Percentiles rank a stretch among this genome's conserved stretches.
Evolutionary conservation across 2,888 invertebrate species (phyloP).

Genomic region (Fragum sueziense): DNA sequence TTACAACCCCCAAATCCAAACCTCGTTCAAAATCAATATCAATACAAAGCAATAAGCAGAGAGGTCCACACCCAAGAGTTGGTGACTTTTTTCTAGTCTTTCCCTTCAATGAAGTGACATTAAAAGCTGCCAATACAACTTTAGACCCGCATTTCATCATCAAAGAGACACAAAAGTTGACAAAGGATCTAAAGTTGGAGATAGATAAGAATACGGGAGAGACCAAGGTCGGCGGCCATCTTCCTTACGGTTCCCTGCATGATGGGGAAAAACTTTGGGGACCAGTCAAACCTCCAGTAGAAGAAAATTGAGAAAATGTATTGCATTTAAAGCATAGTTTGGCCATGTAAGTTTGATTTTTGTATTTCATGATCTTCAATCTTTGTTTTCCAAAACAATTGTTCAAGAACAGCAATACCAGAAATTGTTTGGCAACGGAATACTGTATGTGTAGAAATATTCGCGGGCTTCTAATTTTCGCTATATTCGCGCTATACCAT

Average conservation of each 20-base stretch:
- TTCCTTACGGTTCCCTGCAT: conserved; percentile 53
- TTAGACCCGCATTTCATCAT: conserved; percentile 72
- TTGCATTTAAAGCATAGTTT: too few relatives aligned
- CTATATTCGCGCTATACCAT: too few relatives aligned
- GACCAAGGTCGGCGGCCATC: conserved; percentile 52
- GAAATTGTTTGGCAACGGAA: too few relatives aligned
- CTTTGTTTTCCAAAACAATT: not conserved
- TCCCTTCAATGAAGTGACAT: conserved; percentile 84
- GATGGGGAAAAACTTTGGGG: conserved; percentile 64
- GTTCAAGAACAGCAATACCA: too few relatives aligned
- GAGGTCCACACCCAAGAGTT: conserved; percentile 81
- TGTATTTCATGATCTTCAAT: too few relatives aligned
- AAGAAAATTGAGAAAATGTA: conserved; percentile 37
- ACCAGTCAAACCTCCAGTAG: conserved; percentile 64
- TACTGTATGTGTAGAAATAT: too few relatives aligned
- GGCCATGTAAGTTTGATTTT: not conserved
- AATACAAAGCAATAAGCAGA: conserved; percentile 36
- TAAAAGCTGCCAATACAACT: conserved; percentile 62
- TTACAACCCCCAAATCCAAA: conserved; percentile 13
- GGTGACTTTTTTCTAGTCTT: conserved; percentile 91
- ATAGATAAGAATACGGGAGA: conserved; percentile 56
- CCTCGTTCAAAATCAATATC: conserved; percentile 41
- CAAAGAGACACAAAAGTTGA: conserved; percentile 72
- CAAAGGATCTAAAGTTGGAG: conserved; percentile 65
- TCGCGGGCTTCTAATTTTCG: too few relatives aligned